A percentile compares a stretch with the other conserved stretches of the same genome.
These are phyloP conservation scores for Hypselothyrea guttata DNA, from an alignment of 2,888 invertebrate genomes.

Conservation along the genomic window DNA sequence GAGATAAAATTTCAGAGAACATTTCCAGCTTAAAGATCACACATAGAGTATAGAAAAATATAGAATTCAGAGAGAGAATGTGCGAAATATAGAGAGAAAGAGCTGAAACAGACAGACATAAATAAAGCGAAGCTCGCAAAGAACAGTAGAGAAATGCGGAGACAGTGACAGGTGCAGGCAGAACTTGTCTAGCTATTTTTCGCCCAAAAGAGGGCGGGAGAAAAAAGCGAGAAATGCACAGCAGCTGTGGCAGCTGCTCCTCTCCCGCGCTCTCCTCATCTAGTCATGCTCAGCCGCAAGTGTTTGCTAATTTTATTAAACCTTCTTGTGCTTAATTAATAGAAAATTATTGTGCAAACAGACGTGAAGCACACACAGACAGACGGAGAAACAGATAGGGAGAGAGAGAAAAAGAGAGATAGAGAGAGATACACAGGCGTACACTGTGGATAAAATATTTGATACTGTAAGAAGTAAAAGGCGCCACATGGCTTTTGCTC, in stretches of 20 bases:
- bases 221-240: slow-evolving; percentile 10
- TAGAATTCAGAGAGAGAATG: too few species aligned
- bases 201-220: background rate
- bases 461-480: slow-evolving; percentile 61
- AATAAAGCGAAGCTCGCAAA: too few species aligned
- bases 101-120: too few species aligned
- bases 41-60: too few species aligned
- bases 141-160: background rate
- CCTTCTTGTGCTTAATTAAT: slow-evolving; percentile 77
- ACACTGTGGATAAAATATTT: slow-evolving; percentile 57
- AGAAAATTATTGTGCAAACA: slow-evolving; percentile 72
- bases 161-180: background rate
- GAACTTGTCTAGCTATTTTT: too few species aligned
- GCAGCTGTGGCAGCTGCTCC: slow-evolving; percentile 22
- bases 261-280: too few species aligned
- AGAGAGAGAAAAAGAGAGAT: too few species aligned
- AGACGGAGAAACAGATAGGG: slow-evolving; percentile 8
- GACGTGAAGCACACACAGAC: slow-evolving; percentile 38
- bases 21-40: too few species aligned
- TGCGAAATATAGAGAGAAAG: too few species aligned
- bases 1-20: too few species aligned
- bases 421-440: background rate
- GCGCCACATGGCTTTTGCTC: slow-evolving; percentile 22
- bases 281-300: slow-evolving; percentile 39
- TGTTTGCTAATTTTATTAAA: slow-evolving; percentile 77